These are phyloP conservation scores for Pseudomyrmex cubaensis DNA, from an alignment of 1,140 invertebrate species.

Conservation along the genomic window DNA sequence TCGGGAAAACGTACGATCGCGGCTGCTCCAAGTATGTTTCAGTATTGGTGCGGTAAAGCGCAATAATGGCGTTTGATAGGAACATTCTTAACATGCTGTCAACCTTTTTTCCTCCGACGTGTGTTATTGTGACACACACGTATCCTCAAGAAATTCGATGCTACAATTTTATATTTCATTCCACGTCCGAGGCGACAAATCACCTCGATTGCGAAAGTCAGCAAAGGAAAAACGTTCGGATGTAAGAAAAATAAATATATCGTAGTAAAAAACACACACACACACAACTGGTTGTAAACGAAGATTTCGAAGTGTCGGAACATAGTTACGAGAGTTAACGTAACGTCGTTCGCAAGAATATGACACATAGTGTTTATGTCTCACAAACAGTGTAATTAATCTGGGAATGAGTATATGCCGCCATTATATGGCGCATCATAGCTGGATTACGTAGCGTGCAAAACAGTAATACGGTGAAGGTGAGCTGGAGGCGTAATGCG, in stretches of 20 bases:
- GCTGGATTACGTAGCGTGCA: constrained; percentile 29
- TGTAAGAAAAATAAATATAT: background rate
- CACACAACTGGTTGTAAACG: background rate
- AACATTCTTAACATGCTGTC: constrained; percentile 54
- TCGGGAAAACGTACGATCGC: constrained; percentile 45
- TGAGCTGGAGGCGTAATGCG: constrained; percentile 19
- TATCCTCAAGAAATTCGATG: constrained; percentile 14
- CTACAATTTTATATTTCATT: constrained; percentile 15
- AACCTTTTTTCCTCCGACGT: constrained; percentile 28
- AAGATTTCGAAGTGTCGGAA: background rate
- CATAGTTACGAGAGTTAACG: background rate
- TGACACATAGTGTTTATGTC: background rate
- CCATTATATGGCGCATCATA: constrained; percentile 19
- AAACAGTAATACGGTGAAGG: constrained; percentile 33
- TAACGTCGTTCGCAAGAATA: background rate
- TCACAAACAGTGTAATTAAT: constrained; percentile 47
- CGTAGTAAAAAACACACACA: background rate
- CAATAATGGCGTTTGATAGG: constrained; percentile 47
- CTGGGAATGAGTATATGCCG: constrained; percentile 24
- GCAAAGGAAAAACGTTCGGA: no score
- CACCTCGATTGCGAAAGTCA: background rate
- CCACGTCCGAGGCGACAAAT: background rate
- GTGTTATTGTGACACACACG: background rate
- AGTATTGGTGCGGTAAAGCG: constrained; percentile 35
- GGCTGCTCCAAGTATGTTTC: constrained; percentile 51